These are phyloP conservation scores for Drosophila cardini DNA, from an alignment of 1,140 invertebrate species.

Conservation along the genomic window DNA sequence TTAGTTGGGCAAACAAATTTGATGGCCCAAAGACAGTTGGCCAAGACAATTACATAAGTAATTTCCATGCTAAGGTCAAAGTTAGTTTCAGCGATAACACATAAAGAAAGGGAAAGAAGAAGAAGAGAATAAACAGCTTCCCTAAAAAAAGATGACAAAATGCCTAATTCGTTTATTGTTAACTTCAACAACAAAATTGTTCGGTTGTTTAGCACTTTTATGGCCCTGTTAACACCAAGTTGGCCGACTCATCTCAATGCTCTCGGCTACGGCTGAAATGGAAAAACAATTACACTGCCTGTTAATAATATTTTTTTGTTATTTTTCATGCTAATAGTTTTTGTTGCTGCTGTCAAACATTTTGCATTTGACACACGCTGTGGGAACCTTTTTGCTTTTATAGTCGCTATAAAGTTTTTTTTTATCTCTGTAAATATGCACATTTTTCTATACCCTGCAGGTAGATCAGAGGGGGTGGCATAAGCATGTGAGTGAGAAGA, in stretches of 20 bases:
- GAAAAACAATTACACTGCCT: constrained; percentile 71
- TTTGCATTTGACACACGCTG: constrained; percentile 69
- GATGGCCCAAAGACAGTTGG: constrained; percentile 27
- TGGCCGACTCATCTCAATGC: constrained; percentile 12
- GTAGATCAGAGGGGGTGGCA: neutral
- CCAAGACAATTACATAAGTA: constrained; percentile 54
- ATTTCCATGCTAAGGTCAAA: constrained; percentile 67
- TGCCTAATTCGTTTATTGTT: constrained; percentile 53
- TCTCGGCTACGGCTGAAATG: constrained; percentile 27
- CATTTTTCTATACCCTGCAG: constrained; percentile 27
- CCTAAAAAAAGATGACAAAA: neutral
- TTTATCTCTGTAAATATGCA: constrained; percentile 29
- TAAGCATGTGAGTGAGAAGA: too few relatives aligned
- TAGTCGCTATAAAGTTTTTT: constrained; percentile 61
- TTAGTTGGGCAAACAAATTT: constrained; percentile 50
- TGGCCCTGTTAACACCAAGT: constrained; percentile 63
- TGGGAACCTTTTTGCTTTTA: constrained; percentile 72
- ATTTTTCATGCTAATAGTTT: constrained; percentile 1
- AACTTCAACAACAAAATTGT: constrained; percentile 56
- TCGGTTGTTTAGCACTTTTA: constrained; percentile 74
- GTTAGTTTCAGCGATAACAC: constrained; percentile 42
- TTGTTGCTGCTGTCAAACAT: constrained; percentile 24
- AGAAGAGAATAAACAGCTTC: constrained; percentile 1
- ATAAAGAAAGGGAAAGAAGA: constrained; percentile 7
- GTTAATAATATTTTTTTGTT: constrained; percentile 51